Evolutionary conservation across 2,113 vertebrate species (phyloP).

Genomic region (Ginglymostoma cirratum): DNA sequence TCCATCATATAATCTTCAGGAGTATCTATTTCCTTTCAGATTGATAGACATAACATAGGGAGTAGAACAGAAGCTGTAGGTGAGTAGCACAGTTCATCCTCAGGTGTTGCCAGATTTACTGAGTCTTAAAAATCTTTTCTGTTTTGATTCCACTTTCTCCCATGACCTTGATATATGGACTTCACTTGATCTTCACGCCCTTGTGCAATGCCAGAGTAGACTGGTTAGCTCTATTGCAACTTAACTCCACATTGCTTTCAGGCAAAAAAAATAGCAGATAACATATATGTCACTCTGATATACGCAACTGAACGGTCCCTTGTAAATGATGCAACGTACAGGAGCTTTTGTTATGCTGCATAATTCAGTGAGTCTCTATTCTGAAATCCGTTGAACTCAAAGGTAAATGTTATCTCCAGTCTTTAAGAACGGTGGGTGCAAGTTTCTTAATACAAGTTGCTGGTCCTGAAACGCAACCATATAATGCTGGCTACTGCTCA

Average conservation of each 20-base stretch:
- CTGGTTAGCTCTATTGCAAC: not conserved
- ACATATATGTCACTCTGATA: not conserved
- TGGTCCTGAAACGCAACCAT: not conserved
- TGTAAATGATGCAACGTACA: not conserved
- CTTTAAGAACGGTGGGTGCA: not conserved
- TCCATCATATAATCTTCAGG: no score
- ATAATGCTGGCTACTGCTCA: not conserved
- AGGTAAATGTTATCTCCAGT: not conserved
- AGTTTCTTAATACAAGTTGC: not conserved
- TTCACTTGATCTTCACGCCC: not conserved
- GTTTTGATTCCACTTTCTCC: not conserved
- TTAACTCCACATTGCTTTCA: not conserved
- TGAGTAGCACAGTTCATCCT: not conserved
- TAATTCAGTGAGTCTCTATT: not conserved
- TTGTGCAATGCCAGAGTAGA: not conserved
- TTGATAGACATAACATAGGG: no score
- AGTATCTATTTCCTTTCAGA: no score
- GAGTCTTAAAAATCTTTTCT: not conserved
- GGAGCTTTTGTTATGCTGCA: not conserved
- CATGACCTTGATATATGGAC: not conserved
- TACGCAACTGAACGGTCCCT: not conserved
- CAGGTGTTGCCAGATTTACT: not conserved
- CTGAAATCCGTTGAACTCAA: not conserved
- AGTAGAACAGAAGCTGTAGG: no score
- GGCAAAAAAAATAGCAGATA: not conserved